Evolutionary conservation across 2,888 invertebrate genomes (phyloP), one percentile per base, ranked within the genome.

Genomic region (Drosophila pseudotalamancana): DNA sequence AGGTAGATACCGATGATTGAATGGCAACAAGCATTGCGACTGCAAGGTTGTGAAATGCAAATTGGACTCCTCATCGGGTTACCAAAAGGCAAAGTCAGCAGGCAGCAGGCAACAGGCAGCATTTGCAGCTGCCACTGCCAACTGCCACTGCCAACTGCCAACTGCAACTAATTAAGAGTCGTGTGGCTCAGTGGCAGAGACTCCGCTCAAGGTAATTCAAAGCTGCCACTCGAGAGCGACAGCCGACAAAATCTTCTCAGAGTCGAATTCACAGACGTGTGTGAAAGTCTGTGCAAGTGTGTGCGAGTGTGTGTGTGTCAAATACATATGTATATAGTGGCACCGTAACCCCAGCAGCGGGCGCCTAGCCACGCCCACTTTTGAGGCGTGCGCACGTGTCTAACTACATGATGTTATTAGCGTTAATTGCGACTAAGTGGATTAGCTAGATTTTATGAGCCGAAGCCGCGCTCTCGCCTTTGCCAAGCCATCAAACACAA

Each of bases 371-470:
- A 31, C 46, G n/a, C 27, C 29, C 27, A 49, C 3, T n/a, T 16
- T n/a, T n/a, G n/a, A n/a, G 27, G 25, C 18, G 18, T 12, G 43
- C 60, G 68, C 76, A 69, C 68, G 64, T 65, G 81, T 73, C 60
- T 60, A 77, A 73, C 75, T 73, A 60, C 70, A 70, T 71, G 77
- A 77, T 60, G 69, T 62, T 77, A 85, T 85, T 78, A 85, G 60
- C 75, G 64, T 70, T 81, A 77, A 80, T 85, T 78, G 78, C 46
- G 54, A 61, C 72, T 70, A 85, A 85, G 85, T 80, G 78, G 65
- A 78, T 80, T 80, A 85, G 72, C 65, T 78, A 72, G 69, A 75
- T 82, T 82, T 64, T 65, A 75, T 75, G 82, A 61, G 69, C 60
- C 56, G 56, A 65, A 62, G 55, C 62, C 50, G 53, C 61, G 54